Percentiles rank a stretch among this genome's conserved stretches.
phyloP scores from a whole-genome alignment of 2,113 vertebrate genomes.

The Pyxicephalus adspersus region DNA sequence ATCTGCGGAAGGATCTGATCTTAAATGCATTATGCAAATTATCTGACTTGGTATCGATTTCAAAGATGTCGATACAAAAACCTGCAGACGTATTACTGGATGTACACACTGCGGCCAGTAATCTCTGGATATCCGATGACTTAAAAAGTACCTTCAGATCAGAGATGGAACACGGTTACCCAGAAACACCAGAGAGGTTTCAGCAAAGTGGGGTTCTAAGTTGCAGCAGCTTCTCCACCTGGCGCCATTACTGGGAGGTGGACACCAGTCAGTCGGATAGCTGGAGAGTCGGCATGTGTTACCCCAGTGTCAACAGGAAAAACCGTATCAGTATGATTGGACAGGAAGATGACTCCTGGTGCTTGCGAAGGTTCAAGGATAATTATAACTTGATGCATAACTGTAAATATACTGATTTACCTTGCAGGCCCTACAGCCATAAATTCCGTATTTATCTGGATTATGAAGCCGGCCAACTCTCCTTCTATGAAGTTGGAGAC shows the following conservation, averaged over 20 bases:
- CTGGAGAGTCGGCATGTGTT: conserved; percentile 14
- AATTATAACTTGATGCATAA: not conserved
- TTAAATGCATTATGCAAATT: not conserved
- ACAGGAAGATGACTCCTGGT: conserved; percentile 20
- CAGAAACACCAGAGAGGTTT: not conserved
- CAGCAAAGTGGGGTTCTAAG: not conserved
- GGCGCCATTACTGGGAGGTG: conserved; percentile 22
- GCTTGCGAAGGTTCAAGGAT: not conserved
- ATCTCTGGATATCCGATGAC: not conserved
- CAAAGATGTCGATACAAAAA: not conserved
- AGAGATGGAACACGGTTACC: too few relatives aligned
- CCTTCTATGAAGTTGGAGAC: conserved; percentile 32
- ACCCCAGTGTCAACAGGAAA: not conserved
- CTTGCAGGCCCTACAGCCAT: not conserved
- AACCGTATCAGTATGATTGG: not conserved
- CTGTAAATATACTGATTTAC: not conserved
- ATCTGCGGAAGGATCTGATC: not conserved
- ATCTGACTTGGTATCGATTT: not conserved
- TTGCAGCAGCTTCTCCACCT: not conserved
- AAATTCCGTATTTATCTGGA: conserved; percentile 24
- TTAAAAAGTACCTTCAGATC: not conserved
- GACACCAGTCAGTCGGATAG: conserved; percentile 24
- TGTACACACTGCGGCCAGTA: not conserved
- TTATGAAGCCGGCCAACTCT: conserved; percentile 10
- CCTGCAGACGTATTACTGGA: not conserved